phyloP scores from a whole-genome alignment of 2,797 vertebrate genomes.

The Acanthiza pusilla region DNA sequence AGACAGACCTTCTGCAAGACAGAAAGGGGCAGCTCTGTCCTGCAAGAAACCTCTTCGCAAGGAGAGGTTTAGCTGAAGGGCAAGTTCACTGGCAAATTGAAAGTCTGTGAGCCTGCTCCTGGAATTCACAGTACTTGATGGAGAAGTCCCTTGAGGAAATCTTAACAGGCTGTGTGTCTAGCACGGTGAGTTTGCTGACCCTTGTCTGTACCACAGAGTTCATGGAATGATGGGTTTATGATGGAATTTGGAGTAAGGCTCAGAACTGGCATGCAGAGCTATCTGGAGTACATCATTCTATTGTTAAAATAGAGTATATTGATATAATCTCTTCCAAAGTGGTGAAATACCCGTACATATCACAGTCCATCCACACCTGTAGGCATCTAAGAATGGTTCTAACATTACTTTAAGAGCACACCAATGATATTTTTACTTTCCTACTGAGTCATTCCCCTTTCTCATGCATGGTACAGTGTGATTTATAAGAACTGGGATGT shows the following conservation, averaged over 20 bases:
- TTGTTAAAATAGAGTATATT: not conserved
- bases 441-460: not conserved
- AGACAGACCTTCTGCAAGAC: not conserved
- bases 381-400: not conserved
- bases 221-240: not conserved
- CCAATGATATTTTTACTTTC: not conserved
- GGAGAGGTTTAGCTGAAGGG: not conserved
- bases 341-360: not conserved
- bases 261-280: not conserved
- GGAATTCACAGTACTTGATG: not conserved
- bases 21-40: fast-evolving
- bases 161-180: not conserved
- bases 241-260: not conserved
- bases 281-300: fast-evolving
- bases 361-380: not conserved
- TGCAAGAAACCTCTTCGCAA: not conserved
- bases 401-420: not conserved
- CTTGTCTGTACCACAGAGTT: not conserved
- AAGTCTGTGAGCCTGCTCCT: not conserved
- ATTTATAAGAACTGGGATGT: not conserved
- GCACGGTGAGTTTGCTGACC: not conserved
- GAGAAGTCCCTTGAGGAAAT: not conserved
- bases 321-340: not conserved
- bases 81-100: not conserved
- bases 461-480: not conserved